These are phyloP conservation scores for Zaprionus capensis DNA, from an alignment of 1,140 invertebrate genomes.

Conservation along the genomic window DNA sequence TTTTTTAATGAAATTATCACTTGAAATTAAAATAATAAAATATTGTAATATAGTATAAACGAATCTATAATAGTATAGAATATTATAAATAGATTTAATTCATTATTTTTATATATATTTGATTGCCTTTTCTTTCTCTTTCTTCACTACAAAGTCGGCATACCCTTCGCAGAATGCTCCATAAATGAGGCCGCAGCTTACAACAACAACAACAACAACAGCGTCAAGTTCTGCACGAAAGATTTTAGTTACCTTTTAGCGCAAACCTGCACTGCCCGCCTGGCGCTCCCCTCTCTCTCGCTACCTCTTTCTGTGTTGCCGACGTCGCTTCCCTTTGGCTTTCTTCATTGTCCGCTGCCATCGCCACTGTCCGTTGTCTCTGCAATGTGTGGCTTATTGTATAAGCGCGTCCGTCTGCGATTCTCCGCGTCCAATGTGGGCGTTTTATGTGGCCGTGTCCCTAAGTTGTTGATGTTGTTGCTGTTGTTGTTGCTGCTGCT, in stretches of 20 bases:
- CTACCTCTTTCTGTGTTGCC: neutral
- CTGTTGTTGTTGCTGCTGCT: constrained; percentile 34
- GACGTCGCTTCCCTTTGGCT: neutral
- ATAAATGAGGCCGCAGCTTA: constrained; percentile 28
- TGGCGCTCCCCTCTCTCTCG: neutral
- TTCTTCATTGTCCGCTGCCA: constrained; percentile 20
- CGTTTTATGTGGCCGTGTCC: constrained; percentile 68
- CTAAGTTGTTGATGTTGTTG: constrained; percentile 47
- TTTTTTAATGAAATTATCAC: too few relatives aligned
- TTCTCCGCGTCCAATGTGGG: constrained; percentile 63
- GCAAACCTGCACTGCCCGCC: constrained; percentile 29
- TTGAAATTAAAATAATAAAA: too few relatives aligned
- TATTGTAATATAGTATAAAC: too few relatives aligned
- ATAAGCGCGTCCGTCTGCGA: constrained; percentile 51
- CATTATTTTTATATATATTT: neutral
- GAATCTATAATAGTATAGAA: too few relatives aligned
- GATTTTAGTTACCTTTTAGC: constrained; percentile 74
- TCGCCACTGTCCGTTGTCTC: constrained; percentile 27
- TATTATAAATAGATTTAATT: too few relatives aligned
- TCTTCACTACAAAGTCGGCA: neutral
- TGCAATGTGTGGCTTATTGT: constrained; percentile 72
- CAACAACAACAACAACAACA: constrained; percentile 10
- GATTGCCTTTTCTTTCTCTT: neutral
- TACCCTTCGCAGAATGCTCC: constrained; percentile 1
- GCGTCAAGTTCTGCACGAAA: constrained; percentile 76